Percentiles rank a stretch among this genome's conserved stretches.
These are phyloP conservation scores for Papilio machaon DNA, from an alignment of 1,140 invertebrate species.

Conservation along the genomic window DNA sequence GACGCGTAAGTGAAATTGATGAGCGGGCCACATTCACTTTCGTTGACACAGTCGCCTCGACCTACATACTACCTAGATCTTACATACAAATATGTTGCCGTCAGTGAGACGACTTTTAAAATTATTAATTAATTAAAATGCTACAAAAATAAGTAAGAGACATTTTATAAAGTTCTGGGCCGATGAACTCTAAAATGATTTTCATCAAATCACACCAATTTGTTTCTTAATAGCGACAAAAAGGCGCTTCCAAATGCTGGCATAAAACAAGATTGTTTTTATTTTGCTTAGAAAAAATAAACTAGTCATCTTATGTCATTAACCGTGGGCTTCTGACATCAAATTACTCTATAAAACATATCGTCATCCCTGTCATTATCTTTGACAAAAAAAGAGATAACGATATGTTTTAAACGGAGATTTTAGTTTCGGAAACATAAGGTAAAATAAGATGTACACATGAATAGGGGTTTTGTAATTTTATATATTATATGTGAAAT, in stretches of 20 bases:
- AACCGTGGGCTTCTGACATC: no score
- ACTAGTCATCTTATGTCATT: no score
- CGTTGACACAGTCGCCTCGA: constrained; percentile 14
- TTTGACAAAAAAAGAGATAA: no score
- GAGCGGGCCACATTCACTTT: constrained; percentile 26
- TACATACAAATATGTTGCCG: neutral
- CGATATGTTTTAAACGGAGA: no score
- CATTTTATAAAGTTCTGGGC: neutral
- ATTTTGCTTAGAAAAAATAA: neutral
- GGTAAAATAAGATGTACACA: no score
- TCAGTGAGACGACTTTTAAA: neutral
- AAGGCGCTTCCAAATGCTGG: neutral
- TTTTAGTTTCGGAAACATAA: no score
- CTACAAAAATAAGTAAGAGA: neutral
- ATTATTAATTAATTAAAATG: neutral
- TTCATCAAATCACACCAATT: neutral
- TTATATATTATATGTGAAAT: no score
- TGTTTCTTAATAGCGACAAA: neutral
- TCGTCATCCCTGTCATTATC: no score
- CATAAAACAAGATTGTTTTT: neutral
- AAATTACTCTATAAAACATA: neutral
- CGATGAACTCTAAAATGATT: neutral
- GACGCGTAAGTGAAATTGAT: constrained; percentile 27
- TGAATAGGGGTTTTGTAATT: no score
- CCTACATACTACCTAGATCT: neutral